Percentiles rank a stretch among this genome's conserved stretches.
These are phyloP conservation scores for Psephotus haematonotus DNA, from an alignment of 2,113 vertebrate genomes.

Conservation along the genomic window DNA sequence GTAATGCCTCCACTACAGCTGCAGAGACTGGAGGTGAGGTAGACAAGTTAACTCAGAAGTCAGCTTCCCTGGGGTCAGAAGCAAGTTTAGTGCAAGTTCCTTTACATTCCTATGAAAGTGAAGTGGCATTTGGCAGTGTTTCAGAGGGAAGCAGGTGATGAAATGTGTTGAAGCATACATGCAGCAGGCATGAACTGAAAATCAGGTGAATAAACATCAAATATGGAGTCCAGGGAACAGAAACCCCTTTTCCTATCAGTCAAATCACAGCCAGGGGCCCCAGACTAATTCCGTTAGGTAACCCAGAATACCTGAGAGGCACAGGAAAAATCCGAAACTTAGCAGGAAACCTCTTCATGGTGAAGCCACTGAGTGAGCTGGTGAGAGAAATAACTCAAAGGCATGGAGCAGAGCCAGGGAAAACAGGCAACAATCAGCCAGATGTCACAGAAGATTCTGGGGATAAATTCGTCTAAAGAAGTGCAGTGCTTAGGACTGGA, in stretches of 20 bases:
- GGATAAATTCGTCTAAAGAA: background rate
- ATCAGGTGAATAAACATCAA: background rate
- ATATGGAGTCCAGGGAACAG: background rate
- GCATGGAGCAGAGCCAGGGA: background rate
- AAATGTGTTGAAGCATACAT: background rate
- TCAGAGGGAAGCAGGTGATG: background rate
- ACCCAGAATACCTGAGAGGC: background rate
- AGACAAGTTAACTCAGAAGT: background rate
- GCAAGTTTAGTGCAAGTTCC: background rate
- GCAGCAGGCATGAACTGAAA: rapidly evolving
- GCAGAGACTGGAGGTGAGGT: background rate
- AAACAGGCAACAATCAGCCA: background rate
- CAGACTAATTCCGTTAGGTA: background rate
- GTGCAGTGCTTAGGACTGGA: background rate
- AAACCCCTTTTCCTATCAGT: background rate
- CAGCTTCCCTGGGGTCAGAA: background rate
- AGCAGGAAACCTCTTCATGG: background rate
- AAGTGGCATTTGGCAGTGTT: background rate
- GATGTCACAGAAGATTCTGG: background rate
- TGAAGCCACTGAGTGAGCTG: background rate
- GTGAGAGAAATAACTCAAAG: background rate
- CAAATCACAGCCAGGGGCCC: background rate
- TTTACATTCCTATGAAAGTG: background rate
- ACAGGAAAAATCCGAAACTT: background rate
- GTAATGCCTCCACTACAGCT: background rate